These are phyloP conservation scores for Graptemys geographica DNA, from an alignment of 2,797 vertebrate species.

Conservation along the genomic window DNA sequence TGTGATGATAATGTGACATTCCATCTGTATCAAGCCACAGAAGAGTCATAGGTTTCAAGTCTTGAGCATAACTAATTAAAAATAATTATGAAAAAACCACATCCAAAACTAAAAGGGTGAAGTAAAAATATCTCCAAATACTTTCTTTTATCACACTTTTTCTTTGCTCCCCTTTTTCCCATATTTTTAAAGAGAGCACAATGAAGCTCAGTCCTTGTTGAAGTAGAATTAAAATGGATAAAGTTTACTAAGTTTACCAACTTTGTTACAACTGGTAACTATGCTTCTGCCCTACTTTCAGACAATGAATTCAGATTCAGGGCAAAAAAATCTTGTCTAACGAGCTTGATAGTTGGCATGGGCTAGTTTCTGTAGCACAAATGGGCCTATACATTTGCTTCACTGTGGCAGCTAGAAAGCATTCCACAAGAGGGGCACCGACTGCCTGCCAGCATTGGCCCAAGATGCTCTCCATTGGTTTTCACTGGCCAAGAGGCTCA, in stretches of 20 bases:
- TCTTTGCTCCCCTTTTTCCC: background rate
- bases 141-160: background rate
- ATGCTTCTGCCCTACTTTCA: background rate
- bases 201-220: background rate
- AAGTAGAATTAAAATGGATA: background rate
- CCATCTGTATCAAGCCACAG: constrained; percentile 83
- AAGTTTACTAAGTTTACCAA: background rate
- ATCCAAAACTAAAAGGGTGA: constrained; percentile 84
- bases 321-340: background rate
- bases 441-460: background rate
- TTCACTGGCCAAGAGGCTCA: background rate
- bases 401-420: background rate
- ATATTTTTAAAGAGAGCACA: background rate
- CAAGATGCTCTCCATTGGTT: background rate
- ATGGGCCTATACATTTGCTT: background rate
- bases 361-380: background rate
- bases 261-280: background rate
- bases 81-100: constrained; percentile 92
- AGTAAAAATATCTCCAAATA: constrained; percentile 68
- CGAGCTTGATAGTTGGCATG: background rate
- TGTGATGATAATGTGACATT: constrained; percentile 98
- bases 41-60: constrained; percentile 84
- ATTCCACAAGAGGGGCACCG: background rate
- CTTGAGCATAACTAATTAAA: constrained; percentile 92
- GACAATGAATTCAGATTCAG: background rate